Evolutionary conservation across 2,797 vertebrate species (phyloP), one percentile per base, ranked within the genome.

Genomic region (Pseudochirops corinnae): DNA sequence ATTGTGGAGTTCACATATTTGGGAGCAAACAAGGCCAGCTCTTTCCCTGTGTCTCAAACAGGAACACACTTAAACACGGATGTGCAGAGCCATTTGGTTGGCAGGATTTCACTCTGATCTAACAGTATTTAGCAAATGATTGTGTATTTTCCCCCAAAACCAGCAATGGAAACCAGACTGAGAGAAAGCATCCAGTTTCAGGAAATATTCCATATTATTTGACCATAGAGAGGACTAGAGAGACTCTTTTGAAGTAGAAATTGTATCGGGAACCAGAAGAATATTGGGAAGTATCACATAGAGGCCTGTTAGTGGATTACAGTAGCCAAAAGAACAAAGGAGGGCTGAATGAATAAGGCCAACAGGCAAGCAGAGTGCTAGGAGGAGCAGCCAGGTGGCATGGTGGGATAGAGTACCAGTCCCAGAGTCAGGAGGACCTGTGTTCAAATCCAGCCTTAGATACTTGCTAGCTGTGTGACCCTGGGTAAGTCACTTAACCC

Each of bases 1-100:
- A 98, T 97, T 96, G 97, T 98, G 97, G 97, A 93, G 95, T 95
- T 98, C 96, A 96, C 97, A 97, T 97, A 97, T 98, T 98, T 98
- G 95, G 96, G 97, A 98, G 97, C 97, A 98, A 98, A 97, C 97
- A 97, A 97, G 98, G 94, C 93, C 97, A 96, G 95, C 55, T 92
- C 95, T 95, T 92, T 91, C 0, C 0, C 57, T 14, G 29, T 95
- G 92, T 94, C 74, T 29, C 91, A 95, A 94, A 67, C 94, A 95
- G 94, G 92, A 39, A n/a, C 33, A 82, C 46, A n/a, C 0, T 0
- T 55, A n/a, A 46, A 50, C 9, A 26, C 6, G 1, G 12, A 4
- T 57, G 1, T 2, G 93, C 50, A 29, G 21, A 10, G 12, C n/a
- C 56, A 33, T 2, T 13, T 58, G 33, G 91, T n/a, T 87, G 55